These are phyloP conservation scores for Patella vulgata DNA, from an alignment of 1,140 invertebrate species.

Conservation along the genomic window DNA sequence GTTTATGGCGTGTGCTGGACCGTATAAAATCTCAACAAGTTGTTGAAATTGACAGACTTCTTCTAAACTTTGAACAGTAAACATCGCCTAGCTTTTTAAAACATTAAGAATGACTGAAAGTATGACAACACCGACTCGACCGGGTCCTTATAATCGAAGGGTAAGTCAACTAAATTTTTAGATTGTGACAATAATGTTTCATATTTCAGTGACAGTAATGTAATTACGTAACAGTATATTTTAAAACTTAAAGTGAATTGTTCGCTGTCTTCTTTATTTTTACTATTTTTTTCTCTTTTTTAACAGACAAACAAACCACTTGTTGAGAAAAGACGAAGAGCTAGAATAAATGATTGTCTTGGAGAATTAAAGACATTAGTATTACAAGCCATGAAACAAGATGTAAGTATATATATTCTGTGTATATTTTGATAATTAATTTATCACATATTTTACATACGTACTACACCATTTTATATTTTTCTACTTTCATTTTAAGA, in stretches of 20 bases:
- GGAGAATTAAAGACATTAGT: conserved; percentile 86
- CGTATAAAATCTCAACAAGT: background rate
- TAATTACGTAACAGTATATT: too few relatives aligned
- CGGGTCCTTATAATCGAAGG: background rate
- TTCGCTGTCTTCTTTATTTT: background rate
- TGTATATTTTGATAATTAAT: background rate
- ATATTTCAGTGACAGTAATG: too few relatives aligned
- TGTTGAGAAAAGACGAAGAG: conserved; percentile 87
- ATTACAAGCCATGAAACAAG: conserved; percentile 87
- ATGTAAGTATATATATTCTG: conserved; percentile 77
- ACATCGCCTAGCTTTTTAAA: background rate
- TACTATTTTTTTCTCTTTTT: background rate
- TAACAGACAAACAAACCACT: conserved; percentile 89
- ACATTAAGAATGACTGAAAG: background rate
- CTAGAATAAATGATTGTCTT: conserved; percentile 88
- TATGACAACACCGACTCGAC: background rate
- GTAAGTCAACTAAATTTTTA: background rate
- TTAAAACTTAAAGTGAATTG: too few relatives aligned
- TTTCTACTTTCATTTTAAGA: background rate
- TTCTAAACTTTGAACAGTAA: background rate
- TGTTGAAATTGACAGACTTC: background rate
- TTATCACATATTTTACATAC: background rate
- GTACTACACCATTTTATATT: too few relatives aligned
- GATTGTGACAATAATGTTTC: too few relatives aligned
- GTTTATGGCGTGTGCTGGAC: conserved; percentile 1